Evolutionary conservation across 1,140 invertebrate genomes (phyloP), one percentile per base, ranked within the genome.

Genomic region (Drosophila kepulauana): DNA sequence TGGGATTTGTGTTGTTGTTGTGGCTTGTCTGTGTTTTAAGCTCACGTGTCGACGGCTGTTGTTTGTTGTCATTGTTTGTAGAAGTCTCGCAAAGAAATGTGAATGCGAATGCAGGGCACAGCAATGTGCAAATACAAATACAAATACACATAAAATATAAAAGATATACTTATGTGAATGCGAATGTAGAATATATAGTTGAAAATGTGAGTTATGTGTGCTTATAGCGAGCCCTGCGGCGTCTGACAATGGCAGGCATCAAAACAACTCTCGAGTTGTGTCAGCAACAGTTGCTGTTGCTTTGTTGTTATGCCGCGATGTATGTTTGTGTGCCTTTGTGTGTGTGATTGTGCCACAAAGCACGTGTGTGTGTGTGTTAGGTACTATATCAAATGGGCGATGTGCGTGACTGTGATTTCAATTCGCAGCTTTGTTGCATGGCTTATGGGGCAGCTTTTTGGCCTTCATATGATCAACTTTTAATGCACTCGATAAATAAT

Each of bases 251-350:
- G 84, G 59, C 82, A 87, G 77, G 25, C 77, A 69, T 80, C 72
- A 88, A 76, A 87, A 56, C 56, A 64, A 6, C 15, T 16, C 58
- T 64, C 10, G 38, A 57, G 49, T 46, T 66, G 76, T 88, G 82
- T 82, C 82, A 80, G 82, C 76, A 88, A 87, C 84, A 88, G 82
- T 87, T 82, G 80, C 66, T 64, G 28, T 11, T 38, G 6, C 10
- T 7, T 59, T 65, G 52, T 75, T 54, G 65, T 41, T 67, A 68
- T 78, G 58, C 45, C 58, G 68, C 38, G 35, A 38, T 74, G 48
- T 15, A 5, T 15, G 33, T 35, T 6, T 64, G 49, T 52, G 64
- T 15, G 20, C n/a, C 25, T 35, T 6, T 64, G 49, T 52, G 64
- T 15, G 20, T 61, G 35, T 8, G 35, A 38, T 1, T 8, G 7